Evolutionary conservation across 2,888 invertebrate genomes (phyloP).

Genomic region (Molorchus minor): DNA sequence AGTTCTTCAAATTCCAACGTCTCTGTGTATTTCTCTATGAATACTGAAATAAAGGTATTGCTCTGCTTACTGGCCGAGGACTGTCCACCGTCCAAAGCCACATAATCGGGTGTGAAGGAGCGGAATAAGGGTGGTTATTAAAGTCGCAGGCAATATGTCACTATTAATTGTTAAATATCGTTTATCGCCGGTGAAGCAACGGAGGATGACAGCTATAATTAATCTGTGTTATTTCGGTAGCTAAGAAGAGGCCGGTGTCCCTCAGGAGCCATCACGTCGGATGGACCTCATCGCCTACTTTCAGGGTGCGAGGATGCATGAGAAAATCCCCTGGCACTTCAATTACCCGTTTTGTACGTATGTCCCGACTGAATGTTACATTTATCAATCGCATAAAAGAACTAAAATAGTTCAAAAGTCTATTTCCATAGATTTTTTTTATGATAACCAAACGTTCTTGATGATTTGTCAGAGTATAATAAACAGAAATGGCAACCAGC

Average conservation of each 20-base stretch:
- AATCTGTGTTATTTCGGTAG: constrained; percentile 63
- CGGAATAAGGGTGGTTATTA: constrained; percentile 50
- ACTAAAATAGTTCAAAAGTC: no score
- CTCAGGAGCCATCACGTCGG: constrained; percentile 56
- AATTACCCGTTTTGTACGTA: constrained; percentile 26
- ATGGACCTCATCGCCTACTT: constrained; percentile 45
- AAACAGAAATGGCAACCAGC: no score
- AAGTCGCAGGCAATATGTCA: constrained; percentile 58
- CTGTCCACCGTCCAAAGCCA: constrained; percentile 6
- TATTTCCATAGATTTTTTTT: no score
- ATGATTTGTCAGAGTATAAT: no score
- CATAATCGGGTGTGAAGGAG: constrained; percentile 42
- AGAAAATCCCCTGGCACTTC: constrained; percentile 18
- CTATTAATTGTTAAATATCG: constrained; percentile 64
- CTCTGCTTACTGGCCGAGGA: no score
- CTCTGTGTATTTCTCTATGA: no score
- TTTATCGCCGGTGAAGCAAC: constrained; percentile 62
- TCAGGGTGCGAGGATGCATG: constrained; percentile 8
- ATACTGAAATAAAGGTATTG: no score
- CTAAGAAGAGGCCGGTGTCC: constrained; percentile 57
- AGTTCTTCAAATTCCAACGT: no score
- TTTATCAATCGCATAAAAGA: no score
- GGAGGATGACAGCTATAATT: constrained; percentile 63
- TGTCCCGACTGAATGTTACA: no score
- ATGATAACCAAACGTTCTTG: no score